phyloP scores from a whole-genome alignment of 1,140 invertebrate genomes.

The Campodea augens region DNA sequence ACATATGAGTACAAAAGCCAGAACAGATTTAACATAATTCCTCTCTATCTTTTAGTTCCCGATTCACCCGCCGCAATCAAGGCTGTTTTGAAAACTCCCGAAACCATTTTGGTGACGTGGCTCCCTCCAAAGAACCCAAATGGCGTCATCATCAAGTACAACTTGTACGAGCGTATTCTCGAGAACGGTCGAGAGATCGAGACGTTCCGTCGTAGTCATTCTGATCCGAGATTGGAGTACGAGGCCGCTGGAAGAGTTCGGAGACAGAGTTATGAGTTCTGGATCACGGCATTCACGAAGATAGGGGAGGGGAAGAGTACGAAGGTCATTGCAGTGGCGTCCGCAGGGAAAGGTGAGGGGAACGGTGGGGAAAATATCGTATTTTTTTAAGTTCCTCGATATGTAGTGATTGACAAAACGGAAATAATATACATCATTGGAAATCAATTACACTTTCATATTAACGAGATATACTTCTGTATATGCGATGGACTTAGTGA shows the following conservation, averaged over 20 bases:
- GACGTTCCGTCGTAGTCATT: constrained; percentile 15
- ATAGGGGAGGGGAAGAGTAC: constrained; percentile 35
- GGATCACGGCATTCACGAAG: constrained; percentile 39
- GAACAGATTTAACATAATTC: neutral
- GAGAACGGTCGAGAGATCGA: constrained; percentile 18
- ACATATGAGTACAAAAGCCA: too few relatives aligned
- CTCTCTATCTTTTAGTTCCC: too few relatives aligned
- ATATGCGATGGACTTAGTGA: too few relatives aligned
- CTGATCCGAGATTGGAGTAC: constrained; percentile 20
- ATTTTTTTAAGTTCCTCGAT: too few relatives aligned
- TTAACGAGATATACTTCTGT: too few relatives aligned
- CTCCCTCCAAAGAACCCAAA: constrained; percentile 24
- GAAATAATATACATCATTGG: too few relatives aligned
- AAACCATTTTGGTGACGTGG: constrained; percentile 27
- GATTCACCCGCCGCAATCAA: constrained; percentile 27
- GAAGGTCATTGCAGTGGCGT: constrained; percentile 18
- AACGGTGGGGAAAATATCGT: too few relatives aligned
- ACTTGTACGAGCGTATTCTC: constrained; percentile 23
- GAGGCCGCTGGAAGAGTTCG: constrained; percentile 33
- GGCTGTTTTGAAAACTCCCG: constrained; percentile 22
- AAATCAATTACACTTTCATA: too few relatives aligned
- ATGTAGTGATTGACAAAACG: too few relatives aligned
- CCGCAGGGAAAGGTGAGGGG: neutral
- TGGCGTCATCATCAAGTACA: constrained; percentile 26
- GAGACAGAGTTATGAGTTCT: constrained; percentile 38